Conservation (phyloP, 2,113 vertebrate genomes). For the Eretmochelys imbricata region DNA sequence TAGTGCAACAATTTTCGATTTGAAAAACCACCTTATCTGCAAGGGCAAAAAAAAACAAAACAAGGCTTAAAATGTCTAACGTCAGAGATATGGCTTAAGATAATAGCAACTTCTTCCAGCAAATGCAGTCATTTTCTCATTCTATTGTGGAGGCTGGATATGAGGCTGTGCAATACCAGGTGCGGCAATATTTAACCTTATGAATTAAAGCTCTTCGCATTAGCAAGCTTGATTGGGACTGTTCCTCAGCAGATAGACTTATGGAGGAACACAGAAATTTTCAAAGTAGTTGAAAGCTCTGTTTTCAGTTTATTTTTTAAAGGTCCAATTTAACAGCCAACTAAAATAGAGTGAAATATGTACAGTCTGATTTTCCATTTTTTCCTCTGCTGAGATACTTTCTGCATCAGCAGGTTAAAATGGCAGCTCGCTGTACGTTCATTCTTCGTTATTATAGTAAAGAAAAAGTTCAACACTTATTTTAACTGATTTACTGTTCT, state of each 20-base stretch:
- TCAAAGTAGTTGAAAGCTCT: background rate
- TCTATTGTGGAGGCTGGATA: background rate
- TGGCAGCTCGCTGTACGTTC: background rate
- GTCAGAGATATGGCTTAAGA: background rate
- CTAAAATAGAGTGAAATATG: background rate
- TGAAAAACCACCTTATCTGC: slow-evolving; percentile 37
- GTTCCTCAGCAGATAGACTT: background rate
- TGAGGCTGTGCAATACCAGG: background rate
- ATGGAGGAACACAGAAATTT: background rate
- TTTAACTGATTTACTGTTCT: background rate
- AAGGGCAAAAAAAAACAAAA: slow-evolving; percentile 20
- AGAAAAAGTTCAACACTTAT: background rate
- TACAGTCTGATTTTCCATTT: background rate
- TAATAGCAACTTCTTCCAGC: background rate
- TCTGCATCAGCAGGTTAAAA: background rate
- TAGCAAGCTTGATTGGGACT: background rate
- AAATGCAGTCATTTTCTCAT: background rate
- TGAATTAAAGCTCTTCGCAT: background rate
- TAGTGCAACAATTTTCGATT: background rate
- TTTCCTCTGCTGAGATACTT: background rate
- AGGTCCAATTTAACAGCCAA: no score
- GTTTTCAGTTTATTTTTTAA: background rate
- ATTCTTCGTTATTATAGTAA: background rate
- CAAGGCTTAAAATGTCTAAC: background rate
- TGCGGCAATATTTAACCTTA: background rate